These are phyloP conservation scores for Eurystomus gularis DNA, from an alignment of 2,113 vertebrate genomes.

Conservation along the genomic window DNA sequence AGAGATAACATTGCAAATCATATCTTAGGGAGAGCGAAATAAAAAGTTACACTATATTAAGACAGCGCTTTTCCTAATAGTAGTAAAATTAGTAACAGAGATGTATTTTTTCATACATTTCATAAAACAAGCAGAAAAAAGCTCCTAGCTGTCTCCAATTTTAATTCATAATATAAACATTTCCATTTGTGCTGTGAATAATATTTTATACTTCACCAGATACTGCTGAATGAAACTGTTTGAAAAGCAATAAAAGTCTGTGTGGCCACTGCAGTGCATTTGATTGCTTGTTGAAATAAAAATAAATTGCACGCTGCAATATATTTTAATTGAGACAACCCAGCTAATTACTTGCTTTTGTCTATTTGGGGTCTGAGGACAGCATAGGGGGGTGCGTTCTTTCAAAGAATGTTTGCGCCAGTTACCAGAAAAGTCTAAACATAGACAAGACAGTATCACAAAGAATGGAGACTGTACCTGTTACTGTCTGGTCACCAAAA, in stretches of 20 bases:
- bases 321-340: neutral
- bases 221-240: slow-evolving; percentile 33
- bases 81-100: neutral
- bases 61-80: slow-evolving; percentile 9
- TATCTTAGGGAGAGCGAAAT: slow-evolving; percentile 27
- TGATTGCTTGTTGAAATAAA: slow-evolving; percentile 36
- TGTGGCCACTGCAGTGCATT: slow-evolving; percentile 4
- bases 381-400: rapidly evolving
- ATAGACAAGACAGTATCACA: neutral
- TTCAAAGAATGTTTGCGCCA: neutral
- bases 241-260: slow-evolving; percentile 29
- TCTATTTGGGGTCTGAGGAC: neutral
- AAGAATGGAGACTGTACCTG: neutral
- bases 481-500: neutral
- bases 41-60: slow-evolving; percentile 8
- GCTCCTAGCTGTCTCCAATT: slow-evolving; percentile 39
- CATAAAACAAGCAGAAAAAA: slow-evolving; percentile 34
- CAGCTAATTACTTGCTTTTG: neutral
- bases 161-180: slow-evolving; percentile 50
- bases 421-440: neutral
- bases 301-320: slow-evolving; percentile 21
- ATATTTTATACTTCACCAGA: slow-evolving; percentile 39
- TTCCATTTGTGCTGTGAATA: slow-evolving; percentile 16
- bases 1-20: slow-evolving; percentile 32
- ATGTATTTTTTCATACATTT: slow-evolving; percentile 17